phyloP scores from a whole-genome alignment of 92 coral and sea anemone species.

The Metridium senile region DNA sequence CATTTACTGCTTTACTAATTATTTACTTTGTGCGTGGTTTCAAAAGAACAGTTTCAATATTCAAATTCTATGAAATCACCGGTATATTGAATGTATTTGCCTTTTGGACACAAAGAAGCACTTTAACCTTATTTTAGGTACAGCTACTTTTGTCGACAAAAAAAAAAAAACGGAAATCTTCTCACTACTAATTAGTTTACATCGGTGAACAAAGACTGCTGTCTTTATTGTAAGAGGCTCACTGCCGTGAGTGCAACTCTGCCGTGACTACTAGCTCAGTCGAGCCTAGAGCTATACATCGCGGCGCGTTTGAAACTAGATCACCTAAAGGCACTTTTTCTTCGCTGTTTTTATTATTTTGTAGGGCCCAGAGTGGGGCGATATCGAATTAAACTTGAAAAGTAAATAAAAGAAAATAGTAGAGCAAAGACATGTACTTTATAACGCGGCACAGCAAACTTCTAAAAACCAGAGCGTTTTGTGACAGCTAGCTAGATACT shows the following conservation, averaged over 20 bases:
- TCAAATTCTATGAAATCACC: too few species aligned
- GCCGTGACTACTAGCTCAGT: background rate
- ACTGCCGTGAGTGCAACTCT: background rate
- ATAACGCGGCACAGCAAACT: too few species aligned
- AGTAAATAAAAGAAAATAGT: slow-evolving; percentile 2
- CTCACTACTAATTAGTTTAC: too few species aligned
- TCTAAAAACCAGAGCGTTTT: background rate
- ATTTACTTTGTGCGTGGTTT: background rate
- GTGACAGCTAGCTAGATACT: too few species aligned
- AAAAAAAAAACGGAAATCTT: too few species aligned
- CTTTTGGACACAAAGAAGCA: too few species aligned
- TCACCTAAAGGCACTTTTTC: background rate
- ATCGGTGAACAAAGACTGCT: too few species aligned
- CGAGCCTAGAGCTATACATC: background rate
- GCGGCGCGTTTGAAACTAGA: slow-evolving; percentile 12
- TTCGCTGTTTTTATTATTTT: background rate
- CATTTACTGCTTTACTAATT: background rate
- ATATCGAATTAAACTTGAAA: slow-evolving; percentile 10
- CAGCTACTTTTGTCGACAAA: too few species aligned
- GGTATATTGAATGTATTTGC: too few species aligned
- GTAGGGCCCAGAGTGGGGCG: background rate
- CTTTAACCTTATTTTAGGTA: too few species aligned
- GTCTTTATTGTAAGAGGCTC: background rate
- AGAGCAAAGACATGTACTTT: background rate
- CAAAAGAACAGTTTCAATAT: too few species aligned